These are phyloP conservation scores for Pachyrhynchus sulphureomaculatus DNA, from an alignment of 1,140 invertebrate genomes.

Conservation along the genomic window DNA sequence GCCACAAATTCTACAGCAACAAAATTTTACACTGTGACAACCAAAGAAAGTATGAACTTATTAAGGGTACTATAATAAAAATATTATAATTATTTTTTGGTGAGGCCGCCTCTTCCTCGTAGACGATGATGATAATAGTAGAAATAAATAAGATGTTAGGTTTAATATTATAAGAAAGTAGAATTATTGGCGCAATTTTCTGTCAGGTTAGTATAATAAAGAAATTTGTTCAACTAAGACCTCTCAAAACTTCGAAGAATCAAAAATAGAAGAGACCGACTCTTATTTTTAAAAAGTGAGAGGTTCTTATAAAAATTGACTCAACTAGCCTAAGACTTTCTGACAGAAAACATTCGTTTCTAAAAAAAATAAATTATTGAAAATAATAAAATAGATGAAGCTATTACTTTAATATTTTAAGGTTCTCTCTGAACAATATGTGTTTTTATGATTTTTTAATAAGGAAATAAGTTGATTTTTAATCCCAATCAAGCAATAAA, in stretches of 20 bases:
- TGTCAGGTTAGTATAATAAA: too few species aligned
- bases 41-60: too few species aligned
- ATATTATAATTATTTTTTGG: too few species aligned
- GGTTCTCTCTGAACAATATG: slow-evolving; percentile 50
- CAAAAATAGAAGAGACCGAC: slow-evolving; percentile 55
- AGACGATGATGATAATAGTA: slow-evolving; percentile 48
- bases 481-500: slow-evolving; percentile 57
- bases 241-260: slow-evolving; percentile 54
- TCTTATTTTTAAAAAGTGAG: slow-evolving; percentile 53
- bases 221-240: slow-evolving; percentile 51
- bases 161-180: slow-evolving; percentile 44
- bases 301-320: slow-evolving; percentile 49
- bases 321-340: too few species aligned
- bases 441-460: slow-evolving; percentile 52
- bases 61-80: too few species aligned
- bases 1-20: too few species aligned
- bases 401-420: slow-evolving; percentile 57
- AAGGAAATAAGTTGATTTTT: slow-evolving; percentile 59
- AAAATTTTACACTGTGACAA: too few species aligned
- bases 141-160: slow-evolving; percentile 45
- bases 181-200: slow-evolving; percentile 56
- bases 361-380: slow-evolving; percentile 49
- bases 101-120: too few species aligned
- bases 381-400: slow-evolving; percentile 54
- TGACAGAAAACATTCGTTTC: too few species aligned